Evolutionary conservation across 2,797 vertebrate species (phyloP).

Genomic region (Neopelma chrysocephalum): DNA sequence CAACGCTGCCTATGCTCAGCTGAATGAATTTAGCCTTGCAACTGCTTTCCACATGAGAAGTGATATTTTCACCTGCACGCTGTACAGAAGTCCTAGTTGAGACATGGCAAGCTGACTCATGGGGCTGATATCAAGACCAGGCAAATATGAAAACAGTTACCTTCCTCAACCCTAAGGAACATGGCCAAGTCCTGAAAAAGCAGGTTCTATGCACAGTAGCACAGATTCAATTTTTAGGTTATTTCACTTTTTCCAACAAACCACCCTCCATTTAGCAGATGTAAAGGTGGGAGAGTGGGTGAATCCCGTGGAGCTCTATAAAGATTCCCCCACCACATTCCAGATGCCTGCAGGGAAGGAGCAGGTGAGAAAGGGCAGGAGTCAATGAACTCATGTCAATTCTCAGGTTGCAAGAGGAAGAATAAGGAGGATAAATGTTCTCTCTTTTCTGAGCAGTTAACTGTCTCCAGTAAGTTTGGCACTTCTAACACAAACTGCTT

Average conservation of each 20-base stretch:
- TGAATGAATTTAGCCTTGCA: neutral
- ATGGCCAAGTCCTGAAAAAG: rapidly evolving
- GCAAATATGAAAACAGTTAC: neutral
- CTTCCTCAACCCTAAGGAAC: neutral
- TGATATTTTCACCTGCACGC: neutral
- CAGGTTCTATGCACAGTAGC: neutral
- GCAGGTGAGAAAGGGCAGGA: neutral
- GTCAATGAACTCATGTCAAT: neutral
- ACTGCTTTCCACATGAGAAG: neutral
- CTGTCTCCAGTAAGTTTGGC: neutral
- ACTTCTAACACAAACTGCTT: neutral
- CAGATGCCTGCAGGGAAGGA: neutral
- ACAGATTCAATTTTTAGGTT: neutral
- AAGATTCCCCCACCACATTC: neutral
- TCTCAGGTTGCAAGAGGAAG: neutral
- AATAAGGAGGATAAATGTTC: neutral
- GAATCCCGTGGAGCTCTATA: neutral
- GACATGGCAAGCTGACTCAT: neutral
- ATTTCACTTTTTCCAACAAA: neutral
- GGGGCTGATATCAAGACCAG: neutral
- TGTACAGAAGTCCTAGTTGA: neutral
- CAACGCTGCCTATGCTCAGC: neutral
- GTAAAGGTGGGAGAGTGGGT: neutral
- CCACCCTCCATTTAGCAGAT: neutral
- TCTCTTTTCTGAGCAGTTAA: neutral